Base-by-base conservation (phyloP, 2,888 invertebrate species). In the Cerceris rybyensis region DNA sequence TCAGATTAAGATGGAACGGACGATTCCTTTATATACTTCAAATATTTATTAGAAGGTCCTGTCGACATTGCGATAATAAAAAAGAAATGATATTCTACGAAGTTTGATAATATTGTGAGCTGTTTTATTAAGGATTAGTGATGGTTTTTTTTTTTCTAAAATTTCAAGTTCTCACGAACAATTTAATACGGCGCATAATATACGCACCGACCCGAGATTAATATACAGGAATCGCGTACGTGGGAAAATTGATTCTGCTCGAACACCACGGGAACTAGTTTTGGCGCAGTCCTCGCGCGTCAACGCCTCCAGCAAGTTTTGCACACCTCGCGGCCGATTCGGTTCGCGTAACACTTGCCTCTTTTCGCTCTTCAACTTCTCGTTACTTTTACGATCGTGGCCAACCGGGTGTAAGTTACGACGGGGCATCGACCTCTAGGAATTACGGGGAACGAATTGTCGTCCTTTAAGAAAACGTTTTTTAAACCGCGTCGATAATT, bases 401-500 rank as follows among this genome's bases (percentile, higher is more conserved):
- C 65, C 61, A 75, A 49, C 55, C 75, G 75, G 28, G 70, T 49
- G 70, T 75, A 75, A 75, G 70, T 75, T 75, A 75, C 65, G 75
- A 41, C 14, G 46, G 57, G 49, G 46, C 65, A 65, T 70, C 57
- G 65, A 64, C 58, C 70, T 13, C 52, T 39, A 58, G 64, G 70
- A 75, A 43, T 75, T 75, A 75, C 54, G 52, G 8, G 17, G 46
- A 60, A 59, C 41, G 50, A 65, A 64, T 70, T 43, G 9, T 42
- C 52, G 64, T 63, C 50, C 42, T 43, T 16, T 16, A 70, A 70
- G 58, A 74, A 42, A 63, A 49, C 42, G 16, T 16, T 49, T 17
- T 39, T 58, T 14, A 41, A 52, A 55, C 39, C 42, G 28, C 50
- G 17, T 17, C 66, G 70, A 63, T 50, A 74, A 61, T 50, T 70